phyloP scores from a whole-genome alignment of 2,113 vertebrate species.

The Azemiops feae region DNA sequence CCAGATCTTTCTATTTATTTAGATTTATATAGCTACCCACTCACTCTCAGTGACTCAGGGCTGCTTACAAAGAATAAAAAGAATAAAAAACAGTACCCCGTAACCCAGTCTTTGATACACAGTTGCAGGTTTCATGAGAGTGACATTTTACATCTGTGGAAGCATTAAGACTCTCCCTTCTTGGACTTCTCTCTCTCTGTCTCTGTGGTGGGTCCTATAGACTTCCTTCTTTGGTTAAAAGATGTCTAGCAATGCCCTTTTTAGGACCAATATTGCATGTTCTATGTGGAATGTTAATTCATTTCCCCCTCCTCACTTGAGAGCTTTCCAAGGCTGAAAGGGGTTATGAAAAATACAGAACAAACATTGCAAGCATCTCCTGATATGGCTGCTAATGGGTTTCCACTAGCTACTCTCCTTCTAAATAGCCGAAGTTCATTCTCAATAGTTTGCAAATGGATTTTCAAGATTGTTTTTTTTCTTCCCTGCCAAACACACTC shows the following conservation, averaged over 20 bases:
- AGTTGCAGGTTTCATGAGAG: constrained; percentile 1
- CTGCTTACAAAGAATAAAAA: not conserved
- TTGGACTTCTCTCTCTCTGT: constrained; percentile 1
- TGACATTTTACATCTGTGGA: constrained; percentile 18
- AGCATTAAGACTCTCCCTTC: not conserved
- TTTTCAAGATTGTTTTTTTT: constrained; percentile 14
- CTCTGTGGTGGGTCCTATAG: not conserved
- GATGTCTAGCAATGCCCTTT: constrained; percentile 59
- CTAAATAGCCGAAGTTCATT: not conserved
- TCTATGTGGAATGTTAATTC: constrained; percentile 3
- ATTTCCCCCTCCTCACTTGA: constrained; percentile 31
- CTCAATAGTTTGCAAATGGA: not conserved
- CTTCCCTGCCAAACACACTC: not conserved
- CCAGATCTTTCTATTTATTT: not conserved
- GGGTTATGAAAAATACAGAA: not conserved
- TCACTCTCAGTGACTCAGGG: not conserved
- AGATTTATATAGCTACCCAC: not conserved
- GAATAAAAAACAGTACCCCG: not conserved
- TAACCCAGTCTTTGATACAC: not conserved
- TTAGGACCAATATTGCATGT: constrained; percentile 49
- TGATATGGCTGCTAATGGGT: not conserved
- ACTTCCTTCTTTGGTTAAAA: constrained; percentile 65
- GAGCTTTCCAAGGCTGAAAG: not conserved
- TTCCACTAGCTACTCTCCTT: not conserved
- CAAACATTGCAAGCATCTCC: not conserved